Base-by-base conservation (phyloP, 2,113 vertebrate species). In the Pterocles orientalis region DNA sequence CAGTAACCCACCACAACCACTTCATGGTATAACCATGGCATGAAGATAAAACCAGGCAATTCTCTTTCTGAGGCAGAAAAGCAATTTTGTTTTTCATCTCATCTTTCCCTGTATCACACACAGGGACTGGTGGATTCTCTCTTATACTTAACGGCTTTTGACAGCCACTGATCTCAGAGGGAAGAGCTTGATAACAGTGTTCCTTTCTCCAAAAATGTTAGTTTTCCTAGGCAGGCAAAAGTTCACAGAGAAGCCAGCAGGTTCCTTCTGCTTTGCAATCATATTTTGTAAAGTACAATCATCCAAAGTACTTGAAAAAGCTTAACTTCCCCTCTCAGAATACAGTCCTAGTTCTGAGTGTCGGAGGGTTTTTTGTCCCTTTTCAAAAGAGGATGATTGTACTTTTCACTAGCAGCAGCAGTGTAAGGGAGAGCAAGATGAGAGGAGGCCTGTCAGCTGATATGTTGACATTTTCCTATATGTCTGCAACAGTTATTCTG, bases 91-190 rank as follows among this genome's bases (percentile, higher is more conserved):
- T 96, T 96, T 97, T 90, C 72, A 91, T 91, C 73, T 96, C 78
- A 88, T 28, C 86, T 79, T 97, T 90, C 48, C 54, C 82, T 92
- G 72, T 96, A 91, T 31, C 57, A 61, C 88, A 95, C 81, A 95
- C 68, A 96, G 79, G 97, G 85, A 86, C 88, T 91, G 92, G 95
- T 98, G 96, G 96, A 85, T 97, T 97, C 88, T 96, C 94, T 97
- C 95, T 97, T 82, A 84, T 93, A 91, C 82, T 93, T 98, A 98
- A 98, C 96, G 93, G 95, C 94, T 95, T 97, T 96, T 95, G 96
- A 84, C 92, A 96, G 88, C 76, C 96, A 97, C 95, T 97, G 94
- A 98, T 98, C 95, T 94, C 94, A 87, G 75, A 93, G 78, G 95
- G 85, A 97, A 96, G 41, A 93, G 70, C 58, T 75, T 92, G 76